Percentiles rank a stretch among this genome's conserved stretches.
Conservation (phyloP, 2,113 vertebrate genomes). For the Planiliza haematocheilus region DNA sequence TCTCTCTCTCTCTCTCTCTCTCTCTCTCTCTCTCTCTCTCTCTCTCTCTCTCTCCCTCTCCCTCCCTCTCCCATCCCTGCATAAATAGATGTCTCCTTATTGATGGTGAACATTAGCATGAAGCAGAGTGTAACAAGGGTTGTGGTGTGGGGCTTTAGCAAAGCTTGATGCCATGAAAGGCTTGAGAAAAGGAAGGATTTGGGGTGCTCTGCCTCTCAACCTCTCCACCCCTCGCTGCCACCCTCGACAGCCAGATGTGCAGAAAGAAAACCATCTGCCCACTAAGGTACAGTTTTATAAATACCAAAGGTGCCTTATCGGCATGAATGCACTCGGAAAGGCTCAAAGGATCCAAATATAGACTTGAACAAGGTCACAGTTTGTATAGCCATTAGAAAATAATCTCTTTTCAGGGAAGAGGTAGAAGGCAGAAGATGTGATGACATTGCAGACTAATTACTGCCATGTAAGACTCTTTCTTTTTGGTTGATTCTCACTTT, state of each 20-base stretch:
- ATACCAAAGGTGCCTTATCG: not conserved
- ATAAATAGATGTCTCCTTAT: conserved; percentile 59
- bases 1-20: conserved; percentile 24
- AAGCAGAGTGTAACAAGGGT: conserved; percentile 47
- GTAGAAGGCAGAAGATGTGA: not conserved
- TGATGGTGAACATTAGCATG: conserved; percentile 58
- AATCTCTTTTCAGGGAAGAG: not conserved
- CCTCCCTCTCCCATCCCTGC: conserved; percentile 41
- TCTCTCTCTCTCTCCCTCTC: conserved; percentile 21
- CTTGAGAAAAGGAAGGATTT: conserved; percentile 46
- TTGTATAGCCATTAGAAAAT: not conserved
- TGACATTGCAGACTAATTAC: not conserved
- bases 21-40: conserved; percentile 26
- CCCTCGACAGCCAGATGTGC: conserved; percentile 1
- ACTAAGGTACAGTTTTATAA: conserved; percentile 8
- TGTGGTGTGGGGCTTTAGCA: conserved; percentile 38
- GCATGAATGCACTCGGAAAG: conserved; percentile 8
- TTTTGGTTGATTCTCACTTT: not conserved
- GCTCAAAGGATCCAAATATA: conserved; percentile 1
- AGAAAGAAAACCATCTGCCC: not conserved
- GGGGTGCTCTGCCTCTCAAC: conserved; percentile 32
- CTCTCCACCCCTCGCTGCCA: conserved; percentile 25
- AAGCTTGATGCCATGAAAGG: conserved; percentile 47
- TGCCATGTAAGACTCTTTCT: not conserved
- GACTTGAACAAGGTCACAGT: conserved; percentile 1